Conservation (phyloP, 2,797 vertebrate species). For the Onychomys arenicola region DNA sequence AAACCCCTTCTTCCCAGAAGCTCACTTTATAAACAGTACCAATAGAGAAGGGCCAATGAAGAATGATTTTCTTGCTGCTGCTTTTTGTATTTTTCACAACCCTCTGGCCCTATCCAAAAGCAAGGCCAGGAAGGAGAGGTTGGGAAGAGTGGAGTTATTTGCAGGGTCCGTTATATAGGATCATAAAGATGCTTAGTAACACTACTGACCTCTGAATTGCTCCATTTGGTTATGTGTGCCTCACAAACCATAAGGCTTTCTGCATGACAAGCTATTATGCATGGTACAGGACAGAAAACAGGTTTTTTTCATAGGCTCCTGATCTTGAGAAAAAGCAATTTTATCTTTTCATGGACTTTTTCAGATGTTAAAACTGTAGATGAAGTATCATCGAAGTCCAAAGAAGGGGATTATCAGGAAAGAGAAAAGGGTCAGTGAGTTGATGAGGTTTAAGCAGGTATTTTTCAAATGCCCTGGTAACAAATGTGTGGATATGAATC, state of each 20-base stretch:
- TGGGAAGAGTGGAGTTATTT: background rate
- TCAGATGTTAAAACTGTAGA: background rate
- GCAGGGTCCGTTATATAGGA: background rate
- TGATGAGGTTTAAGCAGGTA: background rate
- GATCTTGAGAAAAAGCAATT: background rate
- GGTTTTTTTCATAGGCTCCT: background rate
- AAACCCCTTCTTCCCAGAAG: background rate
- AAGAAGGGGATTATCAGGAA: background rate
- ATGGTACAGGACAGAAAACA: background rate
- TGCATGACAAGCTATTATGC: background rate
- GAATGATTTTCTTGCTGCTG: background rate
- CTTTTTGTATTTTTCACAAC: conserved; percentile 38
- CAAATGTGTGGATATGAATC: background rate
- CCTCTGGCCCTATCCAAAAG: background rate
- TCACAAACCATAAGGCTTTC: background rate
- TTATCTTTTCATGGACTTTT: background rate
- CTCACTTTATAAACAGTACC: background rate
- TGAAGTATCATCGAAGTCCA: background rate
- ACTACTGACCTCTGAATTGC: background rate
- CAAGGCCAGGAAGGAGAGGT: background rate
- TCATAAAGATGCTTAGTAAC: background rate
- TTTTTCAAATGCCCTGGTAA: background rate
- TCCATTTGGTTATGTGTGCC: background rate
- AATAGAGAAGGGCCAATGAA: background rate
- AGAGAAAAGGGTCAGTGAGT: background rate